A percentile compares a stretch with the other conserved stretches of the same genome.
phyloP scores from a whole-genome alignment of 2,797 vertebrate species.

The Pseudocheirus occidentalis region DNA sequence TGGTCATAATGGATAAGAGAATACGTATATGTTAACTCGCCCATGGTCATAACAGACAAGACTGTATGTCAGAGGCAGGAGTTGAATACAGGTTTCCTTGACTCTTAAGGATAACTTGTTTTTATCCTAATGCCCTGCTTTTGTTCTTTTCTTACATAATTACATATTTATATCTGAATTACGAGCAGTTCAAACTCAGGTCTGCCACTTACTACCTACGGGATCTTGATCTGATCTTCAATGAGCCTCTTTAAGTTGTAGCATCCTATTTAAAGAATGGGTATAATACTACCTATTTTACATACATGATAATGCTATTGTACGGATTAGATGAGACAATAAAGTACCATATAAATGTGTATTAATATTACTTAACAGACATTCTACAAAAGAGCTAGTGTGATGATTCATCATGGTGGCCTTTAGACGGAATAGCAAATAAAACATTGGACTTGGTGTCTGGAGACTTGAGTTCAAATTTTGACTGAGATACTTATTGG shows the following conservation, averaged over 20 bases:
- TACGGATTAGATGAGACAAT: not conserved
- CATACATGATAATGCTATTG: not conserved
- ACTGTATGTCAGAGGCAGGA: not conserved
- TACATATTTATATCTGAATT: slow-evolving; percentile 37
- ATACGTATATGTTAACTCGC: not conserved
- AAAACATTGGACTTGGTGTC: not conserved
- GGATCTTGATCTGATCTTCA: not conserved
- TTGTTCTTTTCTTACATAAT: slow-evolving; percentile 21
- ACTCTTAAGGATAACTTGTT: not conserved
- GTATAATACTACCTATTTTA: not conserved
- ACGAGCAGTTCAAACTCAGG: not conserved
- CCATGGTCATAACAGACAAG: not conserved
- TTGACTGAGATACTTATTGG: not conserved
- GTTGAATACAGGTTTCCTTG: not conserved
- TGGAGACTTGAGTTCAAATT: not conserved
- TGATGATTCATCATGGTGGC: not conserved
- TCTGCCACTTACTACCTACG: not conserved
- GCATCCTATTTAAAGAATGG: not conserved
- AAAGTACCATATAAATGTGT: not conserved
- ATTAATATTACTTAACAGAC: not conserved
- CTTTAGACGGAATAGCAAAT: not conserved
- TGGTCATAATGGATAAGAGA: not conserved
- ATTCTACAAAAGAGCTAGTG: not conserved
- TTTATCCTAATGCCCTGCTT: not conserved
- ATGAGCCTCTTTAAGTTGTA: not conserved